Evolutionary conservation across 2,113 vertebrate genomes (phyloP).

Genomic region (Todiramphus saurophagus): DNA sequence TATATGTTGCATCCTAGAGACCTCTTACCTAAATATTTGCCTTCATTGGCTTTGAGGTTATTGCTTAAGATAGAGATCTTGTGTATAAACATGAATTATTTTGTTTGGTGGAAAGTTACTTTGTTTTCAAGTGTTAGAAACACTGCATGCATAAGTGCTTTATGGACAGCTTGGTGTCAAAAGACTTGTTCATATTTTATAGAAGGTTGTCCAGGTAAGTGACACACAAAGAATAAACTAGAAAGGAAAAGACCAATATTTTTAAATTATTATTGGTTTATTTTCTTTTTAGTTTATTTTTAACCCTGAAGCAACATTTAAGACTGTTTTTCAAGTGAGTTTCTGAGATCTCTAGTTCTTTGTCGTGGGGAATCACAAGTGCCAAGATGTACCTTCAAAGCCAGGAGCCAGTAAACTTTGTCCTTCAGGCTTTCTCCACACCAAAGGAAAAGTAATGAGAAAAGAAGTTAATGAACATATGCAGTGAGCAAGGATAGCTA

Average conservation of each 20-base stretch:
- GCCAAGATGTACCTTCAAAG: neutral
- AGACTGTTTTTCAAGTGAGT: neutral
- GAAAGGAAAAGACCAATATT: neutral
- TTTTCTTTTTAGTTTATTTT: neutral
- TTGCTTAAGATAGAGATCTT: neutral
- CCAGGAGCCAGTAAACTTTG: neutral
- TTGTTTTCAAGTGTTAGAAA: neutral
- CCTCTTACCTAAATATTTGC: neutral
- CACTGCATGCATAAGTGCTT: neutral
- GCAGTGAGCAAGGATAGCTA: neutral
- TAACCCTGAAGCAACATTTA: neutral
- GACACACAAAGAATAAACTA: neutral
- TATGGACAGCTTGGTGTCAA: neutral
- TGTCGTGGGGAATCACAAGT: neutral
- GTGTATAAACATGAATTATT: neutral
- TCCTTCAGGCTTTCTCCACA: neutral
- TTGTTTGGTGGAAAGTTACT: neutral
- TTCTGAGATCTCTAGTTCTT: neutral
- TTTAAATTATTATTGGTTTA: too few relatives aligned
- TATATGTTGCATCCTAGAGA: neutral
- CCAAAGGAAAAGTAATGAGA: neutral
- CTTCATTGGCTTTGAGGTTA: neutral
- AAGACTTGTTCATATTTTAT: rapidly evolving
- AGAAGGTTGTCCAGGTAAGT: neutral
- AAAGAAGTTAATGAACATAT: neutral